Base-by-base conservation (phyloP, 1,140 invertebrate genomes). In the Drosophila nebulosa region DNA sequence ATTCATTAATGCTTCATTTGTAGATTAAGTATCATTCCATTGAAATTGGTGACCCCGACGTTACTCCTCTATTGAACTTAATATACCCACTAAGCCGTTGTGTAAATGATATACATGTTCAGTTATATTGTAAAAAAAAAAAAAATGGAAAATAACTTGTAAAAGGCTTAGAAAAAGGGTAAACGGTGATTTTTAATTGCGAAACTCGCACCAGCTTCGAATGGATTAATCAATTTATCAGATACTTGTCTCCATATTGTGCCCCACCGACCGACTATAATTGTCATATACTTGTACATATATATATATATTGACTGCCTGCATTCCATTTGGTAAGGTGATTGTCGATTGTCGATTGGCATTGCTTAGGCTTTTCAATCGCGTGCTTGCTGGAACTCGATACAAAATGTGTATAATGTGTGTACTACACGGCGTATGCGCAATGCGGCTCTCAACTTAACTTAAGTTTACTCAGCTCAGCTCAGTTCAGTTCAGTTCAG, bases 351-450 rank as follows among this genome's bases (percentile, higher is more conserved):
- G n/a, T n/a, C 74, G 51, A 70, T 64, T 36, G 64, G 75, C 64
- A 55, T 53, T 53, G 68, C 55, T 64, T 64, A 21, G 57, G 57
- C 36, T 53, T 52, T 69, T 55, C 21, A 55, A 50, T 76, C 69
- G 70, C 64, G 65, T 77, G 70, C 57, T 24, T 42, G 6, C 12
- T 42, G 9, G 14, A 16, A 51, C 74, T 69, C 56, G 59, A 21
- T 46, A 46, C 30, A 32, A 32, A 32, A 32, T 46, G 7, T 46
- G 39, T 46, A 14, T 46, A 21, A 46, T 12, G n/a, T n/a, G 7
- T 46, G 39, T 46, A 46, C 65, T 66, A 86, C 70, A 56, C 83
- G 74, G 78, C 81, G 81, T 86, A 86, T 86, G 81, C 70, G 83
- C 83, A 86, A 86, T 88, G 18, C 62, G 24, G 51, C 50, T 58